Conservation (phyloP, 2,113 vertebrate genomes). For the Gopherus evgoodei region DNA sequence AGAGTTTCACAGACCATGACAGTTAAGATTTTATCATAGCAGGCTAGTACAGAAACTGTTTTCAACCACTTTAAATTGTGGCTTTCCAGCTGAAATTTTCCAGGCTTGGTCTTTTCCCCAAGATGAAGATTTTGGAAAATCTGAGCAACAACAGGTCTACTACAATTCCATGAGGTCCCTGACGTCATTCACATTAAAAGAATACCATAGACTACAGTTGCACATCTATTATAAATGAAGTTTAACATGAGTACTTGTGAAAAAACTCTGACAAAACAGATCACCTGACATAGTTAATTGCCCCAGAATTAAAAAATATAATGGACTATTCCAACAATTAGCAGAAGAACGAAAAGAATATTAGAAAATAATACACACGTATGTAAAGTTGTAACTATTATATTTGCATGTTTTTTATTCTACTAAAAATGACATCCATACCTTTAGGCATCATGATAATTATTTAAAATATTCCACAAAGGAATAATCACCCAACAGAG, state of each 20-base stretch:
- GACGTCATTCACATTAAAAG: neutral
- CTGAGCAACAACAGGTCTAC: neutral
- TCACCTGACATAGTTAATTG: fast-evolving
- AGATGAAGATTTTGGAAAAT: neutral
- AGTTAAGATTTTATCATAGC: neutral
- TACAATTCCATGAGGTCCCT: neutral
- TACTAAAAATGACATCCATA: neutral
- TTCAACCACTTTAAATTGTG: neutral
- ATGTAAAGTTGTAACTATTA: neutral
- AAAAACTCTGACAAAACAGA: neutral
- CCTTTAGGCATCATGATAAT: neutral
- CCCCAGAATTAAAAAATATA: neutral
- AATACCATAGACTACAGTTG: neutral
- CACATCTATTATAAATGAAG: neutral
- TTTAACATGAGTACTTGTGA: neutral
- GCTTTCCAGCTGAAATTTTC: neutral
- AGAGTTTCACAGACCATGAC: neutral
- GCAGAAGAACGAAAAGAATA: neutral
- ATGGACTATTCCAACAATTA: neutral
- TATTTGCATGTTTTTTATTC: neutral
- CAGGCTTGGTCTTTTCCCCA: neutral
- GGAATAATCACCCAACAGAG: neutral
- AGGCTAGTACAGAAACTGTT: neutral
- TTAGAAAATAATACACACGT: neutral
- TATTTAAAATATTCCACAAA: neutral